Percentiles rank a stretch among this genome's conserved stretches.
Conservation (phyloP, 2,113 vertebrate species). For the Brevimyrus niger region DNA sequence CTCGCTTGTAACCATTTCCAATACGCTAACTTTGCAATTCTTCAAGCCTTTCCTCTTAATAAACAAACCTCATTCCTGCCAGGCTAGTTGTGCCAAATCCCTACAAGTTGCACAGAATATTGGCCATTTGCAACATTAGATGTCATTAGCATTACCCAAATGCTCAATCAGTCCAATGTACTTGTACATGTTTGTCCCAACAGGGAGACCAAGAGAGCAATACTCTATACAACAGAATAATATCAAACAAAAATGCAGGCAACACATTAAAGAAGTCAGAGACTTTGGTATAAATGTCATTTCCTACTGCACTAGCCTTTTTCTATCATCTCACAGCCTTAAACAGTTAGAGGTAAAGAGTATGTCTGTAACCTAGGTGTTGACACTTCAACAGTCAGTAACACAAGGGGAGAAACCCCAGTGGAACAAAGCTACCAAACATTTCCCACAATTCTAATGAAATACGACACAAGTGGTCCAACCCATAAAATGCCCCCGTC, state of each 20-base stretch:
- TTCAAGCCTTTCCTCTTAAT: conserved; percentile 3
- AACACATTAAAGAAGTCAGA: neutral
- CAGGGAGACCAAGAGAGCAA: neutral
- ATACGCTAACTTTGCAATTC: neutral
- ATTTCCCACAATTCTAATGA: neutral
- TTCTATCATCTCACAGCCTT: neutral
- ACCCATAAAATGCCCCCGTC: conserved; percentile 47
- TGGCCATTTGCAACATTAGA: neutral
- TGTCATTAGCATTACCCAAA: neutral
- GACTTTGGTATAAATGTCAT: neutral
- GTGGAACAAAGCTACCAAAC: neutral
- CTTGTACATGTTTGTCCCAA: neutral
- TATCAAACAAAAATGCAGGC: neutral
- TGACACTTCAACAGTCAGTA: neutral
- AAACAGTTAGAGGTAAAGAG: neutral
- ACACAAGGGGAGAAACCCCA: neutral
- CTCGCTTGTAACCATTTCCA: neutral
- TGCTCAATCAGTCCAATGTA: neutral
- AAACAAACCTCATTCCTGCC: conserved; percentile 8
- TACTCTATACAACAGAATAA: neutral
- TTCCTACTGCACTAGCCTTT: neutral
- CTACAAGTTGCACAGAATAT: neutral
- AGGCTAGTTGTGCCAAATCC: neutral
- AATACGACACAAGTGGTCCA: conserved; percentile 41
- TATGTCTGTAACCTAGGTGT: neutral